Percentiles rank a stretch among this genome's conserved stretches.
These are phyloP conservation scores for Cydia fagiglandana DNA, from an alignment of 1,140 invertebrate genomes.

Conservation along the genomic window DNA sequence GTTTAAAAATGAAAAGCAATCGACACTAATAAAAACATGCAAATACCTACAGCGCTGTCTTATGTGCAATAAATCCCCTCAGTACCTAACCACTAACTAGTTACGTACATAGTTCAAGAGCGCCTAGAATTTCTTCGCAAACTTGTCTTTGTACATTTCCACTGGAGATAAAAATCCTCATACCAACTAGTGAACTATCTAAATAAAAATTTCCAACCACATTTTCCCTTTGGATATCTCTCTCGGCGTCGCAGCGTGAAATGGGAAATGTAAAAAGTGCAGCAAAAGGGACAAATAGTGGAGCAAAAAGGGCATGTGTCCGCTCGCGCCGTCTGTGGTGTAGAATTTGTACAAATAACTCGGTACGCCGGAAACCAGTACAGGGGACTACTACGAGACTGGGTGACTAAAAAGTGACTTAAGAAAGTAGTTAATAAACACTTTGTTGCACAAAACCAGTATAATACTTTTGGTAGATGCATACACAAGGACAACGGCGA, in stretches of 20 bases:
- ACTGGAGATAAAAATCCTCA: slow-evolving; percentile 5
- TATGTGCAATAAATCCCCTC: not conserved
- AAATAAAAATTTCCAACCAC: slow-evolving; percentile 17
- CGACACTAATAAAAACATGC: not conserved
- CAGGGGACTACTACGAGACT: slow-evolving; percentile 33
- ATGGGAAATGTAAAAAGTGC: slow-evolving; percentile 35
- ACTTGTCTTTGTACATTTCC: slow-evolving; percentile 18
- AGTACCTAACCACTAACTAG: slow-evolving; percentile 6
- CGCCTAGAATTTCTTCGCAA: slow-evolving; percentile 11
- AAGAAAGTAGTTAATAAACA: not conserved
- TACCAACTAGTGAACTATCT: slow-evolving; percentile 18
- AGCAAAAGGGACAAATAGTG: slow-evolving; percentile 32
- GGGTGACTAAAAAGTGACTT: slow-evolving; percentile 35
- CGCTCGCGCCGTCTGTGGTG: slow-evolving; percentile 31
- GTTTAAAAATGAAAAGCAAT: too few relatives aligned
- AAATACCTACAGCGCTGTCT: not conserved
- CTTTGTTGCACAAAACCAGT: too few relatives aligned
- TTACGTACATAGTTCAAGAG: not conserved
- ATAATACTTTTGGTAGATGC: too few relatives aligned
- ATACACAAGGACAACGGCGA: too few relatives aligned
- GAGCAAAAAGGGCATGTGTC: slow-evolving; percentile 32
- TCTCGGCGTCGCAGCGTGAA: slow-evolving; percentile 33
- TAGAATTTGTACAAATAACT: slow-evolving; percentile 53
- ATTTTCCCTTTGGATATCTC: slow-evolving; percentile 25
- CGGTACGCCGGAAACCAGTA: slow-evolving; percentile 42